Percentiles rank a stretch among this genome's conserved stretches.
Evolutionary conservation across 2,797 vertebrate genomes (phyloP).

Genomic region (Dicrostonyx torquatus): DNA sequence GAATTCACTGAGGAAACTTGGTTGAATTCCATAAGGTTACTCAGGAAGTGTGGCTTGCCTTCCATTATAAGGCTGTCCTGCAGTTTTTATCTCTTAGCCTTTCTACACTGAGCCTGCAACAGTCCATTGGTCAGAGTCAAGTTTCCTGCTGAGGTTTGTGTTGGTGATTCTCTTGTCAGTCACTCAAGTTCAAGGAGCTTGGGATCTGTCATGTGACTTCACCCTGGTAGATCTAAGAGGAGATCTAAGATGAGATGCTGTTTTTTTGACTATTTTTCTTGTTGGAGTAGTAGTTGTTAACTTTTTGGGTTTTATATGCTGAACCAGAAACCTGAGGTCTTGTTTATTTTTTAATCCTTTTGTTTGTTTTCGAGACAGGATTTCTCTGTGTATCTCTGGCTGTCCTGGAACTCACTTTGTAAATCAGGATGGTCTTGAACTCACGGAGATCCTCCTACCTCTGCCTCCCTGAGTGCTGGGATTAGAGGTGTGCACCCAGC

Average conservation of each 20-base stretch:
- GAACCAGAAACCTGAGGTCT: background rate
- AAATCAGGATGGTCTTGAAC: no score
- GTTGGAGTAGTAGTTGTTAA: background rate
- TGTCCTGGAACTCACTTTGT: no score
- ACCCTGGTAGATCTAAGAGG: background rate
- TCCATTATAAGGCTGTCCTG: background rate
- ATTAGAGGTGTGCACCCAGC: no score
- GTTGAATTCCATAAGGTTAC: no score
- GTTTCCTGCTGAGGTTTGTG: background rate
- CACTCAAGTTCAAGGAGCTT: background rate
- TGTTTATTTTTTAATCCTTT: background rate
- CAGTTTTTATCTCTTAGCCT: background rate
- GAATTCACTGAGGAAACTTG: background rate
- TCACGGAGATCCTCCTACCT: no score
- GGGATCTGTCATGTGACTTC: background rate
- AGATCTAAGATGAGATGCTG: conserved; percentile 8
- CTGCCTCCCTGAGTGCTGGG: no score
- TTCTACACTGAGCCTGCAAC: background rate
- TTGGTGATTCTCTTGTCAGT: background rate
- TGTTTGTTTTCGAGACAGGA: no score
- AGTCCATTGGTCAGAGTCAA: background rate
- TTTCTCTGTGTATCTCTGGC: no score
- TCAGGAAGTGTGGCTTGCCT: background rate
- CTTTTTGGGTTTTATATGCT: background rate
- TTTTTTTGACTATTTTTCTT: background rate